Evolutionary conservation across 92 coral and sea anemone genomes (phyloP).

Genomic region (Chrysogorgia sp.): DNA sequence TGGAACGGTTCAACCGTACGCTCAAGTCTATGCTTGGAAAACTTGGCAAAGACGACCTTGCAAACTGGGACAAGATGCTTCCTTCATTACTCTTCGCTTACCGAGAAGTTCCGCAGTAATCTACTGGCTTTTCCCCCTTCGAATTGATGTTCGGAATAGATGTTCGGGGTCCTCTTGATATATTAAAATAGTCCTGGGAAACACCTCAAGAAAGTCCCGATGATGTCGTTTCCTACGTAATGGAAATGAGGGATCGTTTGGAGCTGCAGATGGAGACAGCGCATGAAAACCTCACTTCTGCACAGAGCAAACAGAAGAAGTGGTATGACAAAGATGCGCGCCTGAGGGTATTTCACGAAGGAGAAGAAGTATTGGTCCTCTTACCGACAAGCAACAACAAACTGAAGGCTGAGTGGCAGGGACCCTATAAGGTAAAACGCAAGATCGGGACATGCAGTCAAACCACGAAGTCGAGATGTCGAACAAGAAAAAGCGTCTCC

Average conservation of each 20-base stretch:
- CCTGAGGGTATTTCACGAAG: conserved; percentile 30
- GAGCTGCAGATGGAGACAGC: conserved; percentile 7
- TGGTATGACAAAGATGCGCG: conserved; percentile 53
- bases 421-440: conserved; percentile 38
- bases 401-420: conserved; percentile 51
- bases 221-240: conserved; percentile 21
- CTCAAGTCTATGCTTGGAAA: conserved; percentile 56
- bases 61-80: conserved; percentile 56
- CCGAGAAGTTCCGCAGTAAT: conserved; percentile 15
- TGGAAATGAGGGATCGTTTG: conserved; percentile 13
- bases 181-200: not conserved
- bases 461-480: conserved; percentile 39
- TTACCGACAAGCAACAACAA: conserved; percentile 41
- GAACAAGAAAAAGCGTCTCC: conserved; percentile 6
- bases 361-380: conserved; percentile 41
- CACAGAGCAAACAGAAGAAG: conserved; percentile 28
- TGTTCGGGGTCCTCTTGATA: conserved; percentile 7
- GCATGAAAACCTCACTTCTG: conserved; percentile 7
- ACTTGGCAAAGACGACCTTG: conserved; percentile 29
- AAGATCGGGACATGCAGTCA: conserved; percentile 39
- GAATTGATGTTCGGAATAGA: not conserved
- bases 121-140: conserved; percentile 3
- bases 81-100: conserved; percentile 54
- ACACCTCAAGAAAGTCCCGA: not conserved
- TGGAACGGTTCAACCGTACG: too few species aligned